Evolutionary conservation across 2,113 vertebrate species (phyloP), one percentile per base, ranked within the genome.

Genomic region (Eulemur rufifrons): DNA sequence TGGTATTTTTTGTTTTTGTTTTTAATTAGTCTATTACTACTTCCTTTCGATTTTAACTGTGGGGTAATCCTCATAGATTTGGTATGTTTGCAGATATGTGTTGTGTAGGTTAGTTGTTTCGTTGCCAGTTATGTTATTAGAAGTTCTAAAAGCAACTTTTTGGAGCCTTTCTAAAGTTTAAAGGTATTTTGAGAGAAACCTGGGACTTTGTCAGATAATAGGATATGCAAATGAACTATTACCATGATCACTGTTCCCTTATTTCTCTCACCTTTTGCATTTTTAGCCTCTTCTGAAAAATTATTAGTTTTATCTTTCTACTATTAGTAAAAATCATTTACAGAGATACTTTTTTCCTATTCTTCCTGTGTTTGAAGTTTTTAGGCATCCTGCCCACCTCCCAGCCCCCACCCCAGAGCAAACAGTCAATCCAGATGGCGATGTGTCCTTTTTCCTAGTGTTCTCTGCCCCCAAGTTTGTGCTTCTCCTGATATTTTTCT

Each of bases 111-210:
- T 61, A 52, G 56, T 88, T 71, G n/a, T 85, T 73, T 93, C 56
- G 4, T 84, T 88, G 77, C 56, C 78, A 89, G 52, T 37, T 63
- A n/a, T 37, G 50, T 20, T 37, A 68, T 85, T 68, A 25, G 69
- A 94, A 89, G 42, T 84, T 76, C 82, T 42, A 92, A 85, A 86
- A 93, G 89, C 59, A 69, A 52, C 42, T 39, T 82, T 96, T 45
- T 54, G 68, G 91, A 94, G 45, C 11, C 71, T 87, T 56, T 91
- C 37, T 91, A 54, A 81, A 66, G n/a, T 56, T 39, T 77, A 64
- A 84, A 84, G 39, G 10, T 47, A 23, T 93, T 93, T 59, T 85
- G 86, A 84, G 76, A 77, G 76, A 93, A 87, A 47, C 13, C 8
- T 37, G 29, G 59, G 25, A n/a, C 54, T 78, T 90, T 47, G 59